Base-by-base conservation (phyloP, 2,113 vertebrate genomes). In the Cavia aperea region DNA sequence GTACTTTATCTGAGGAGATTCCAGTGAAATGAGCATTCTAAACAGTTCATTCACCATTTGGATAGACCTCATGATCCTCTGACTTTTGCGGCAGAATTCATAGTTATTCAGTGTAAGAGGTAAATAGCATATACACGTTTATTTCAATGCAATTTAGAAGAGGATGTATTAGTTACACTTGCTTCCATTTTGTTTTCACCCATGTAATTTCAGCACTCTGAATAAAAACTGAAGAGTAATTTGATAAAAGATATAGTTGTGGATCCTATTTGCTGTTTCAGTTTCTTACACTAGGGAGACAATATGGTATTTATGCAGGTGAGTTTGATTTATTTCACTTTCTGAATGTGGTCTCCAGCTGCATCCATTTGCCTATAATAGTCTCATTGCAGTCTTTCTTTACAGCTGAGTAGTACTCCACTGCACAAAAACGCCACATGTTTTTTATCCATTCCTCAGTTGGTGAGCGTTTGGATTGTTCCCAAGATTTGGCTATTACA, bases 1-100 rank as follows among this genome's bases (percentile, higher is more conserved):
- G 79, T 63, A 68, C 90, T 94, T 93, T 86, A 75, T 89, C 19
- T 54, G 63, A 70, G 7, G 81, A 39, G 39, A 90, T 89, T 77
- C 5, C 36, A 86, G 36, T 92, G 65, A 85, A 92, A 86, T 91
- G 56, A 77, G 13, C 1, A 31, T 65, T 94, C 87, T 46, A 60
- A 91, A 84, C 65, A 70, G 14, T 8, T 72, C 70, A 56, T 60
- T 94, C 86, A 62, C 12, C 82, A 51, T n/a, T 85, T 86, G 49
- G 77, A n/a, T 93, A 51, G 26, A 1, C 39, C 6, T 86, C 66
- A 81, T 43, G 65, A 89, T 89, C 86, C 87, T 95, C 72, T 93
- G 86, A 68, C 39, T 81, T 21, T 19, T 60, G 84, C 58, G 89
- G 92, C 24, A 92, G 83, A 89, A 83, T 92, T 62, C 63, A 84